Base-by-base conservation (phyloP, 2,888 invertebrate species). In the Saturnia japonica region DNA sequence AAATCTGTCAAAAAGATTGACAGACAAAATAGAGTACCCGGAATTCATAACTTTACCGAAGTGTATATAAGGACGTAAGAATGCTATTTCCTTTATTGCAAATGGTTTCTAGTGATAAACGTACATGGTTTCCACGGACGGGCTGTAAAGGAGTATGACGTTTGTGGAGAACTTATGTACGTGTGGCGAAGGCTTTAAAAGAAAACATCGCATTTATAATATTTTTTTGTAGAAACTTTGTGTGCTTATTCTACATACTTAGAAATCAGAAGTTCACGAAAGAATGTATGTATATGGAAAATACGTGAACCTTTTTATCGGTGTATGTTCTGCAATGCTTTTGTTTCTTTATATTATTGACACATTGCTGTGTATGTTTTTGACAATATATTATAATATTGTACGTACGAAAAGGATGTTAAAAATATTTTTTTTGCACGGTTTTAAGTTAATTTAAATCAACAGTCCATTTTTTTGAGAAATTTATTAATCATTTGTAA, bases 111-210 rank as follows among this genome's bases (percentile, higher is more conserved):
- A 70, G 69, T 76, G 75, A 79, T 74, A 80, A 75, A 77, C 72
- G 69, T 42, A 70, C 74, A 72, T 68, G 68, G 54, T 66, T 64
- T 68, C 67, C 69, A 72, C 60, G 62, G 67, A 68, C 54, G 22
- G 40, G 45, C 73, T 71, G 70, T 75, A 73, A 76, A 80, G 72
- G 75, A 75, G 76, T 76, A 22, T 54, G 72, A 73, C 81, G 78
- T 80, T 78, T 79, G 78, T 81, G 76, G 76, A 74, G 77, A 80
- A 77, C 74, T 68, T 74, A 72, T 70, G 68, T 73, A 34, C 34
- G 45, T 34, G 43, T 68, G n/a, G 28, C 67, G 19, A 57, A 66
- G 25, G 42, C 43, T 66, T 69, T 57, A 43, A 57, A 67, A 42
- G 70, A 70, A 73, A 72, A 73, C 75, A 73, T 68, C 69, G 72